Evolutionary conservation across 2,888 invertebrate genomes (phyloP), one percentile per base, ranked within the genome.

Genomic region (Diaphora mendica): DNA sequence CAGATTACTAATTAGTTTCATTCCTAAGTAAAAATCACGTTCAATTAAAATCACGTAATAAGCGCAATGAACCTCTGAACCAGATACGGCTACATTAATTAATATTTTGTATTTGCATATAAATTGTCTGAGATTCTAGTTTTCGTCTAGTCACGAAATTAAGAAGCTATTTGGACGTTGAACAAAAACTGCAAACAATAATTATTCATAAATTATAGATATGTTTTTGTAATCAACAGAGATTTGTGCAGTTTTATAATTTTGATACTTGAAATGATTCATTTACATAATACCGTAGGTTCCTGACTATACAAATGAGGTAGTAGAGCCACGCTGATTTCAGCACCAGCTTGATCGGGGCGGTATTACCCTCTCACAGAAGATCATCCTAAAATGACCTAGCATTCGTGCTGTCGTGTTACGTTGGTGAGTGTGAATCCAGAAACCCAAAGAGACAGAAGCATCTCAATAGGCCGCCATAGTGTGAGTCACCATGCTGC

Each of bases 91-190:
- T 77, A 74, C 64, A 77, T 79, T 80, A 83, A 83, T 82, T 79
- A 82, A 79, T 77, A 80, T 74, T 82, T 78, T 75, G 44, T 73
- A 83, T 83, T 83, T 82, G 76, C 83, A 83, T 83, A 79, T 80
- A 83, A 82, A 83, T 83, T 82, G 80, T 73, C 72, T 75, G 67
- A 74, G 77, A 71, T 77, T 74, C 68, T 76, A 74, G 72, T 74
- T 72, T 69, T 23, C 73, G 73, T 78, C 77, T 83, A 80, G 83
- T 79, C 83, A 82, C 77, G 80, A 83, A 83, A 82, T 82, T 79
- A 83, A 62, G 78, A 75, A 83, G 77, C 78, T 71, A 77, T 80
- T 78, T 83, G 77, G 73, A 42, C 48, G 68, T 76, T 72, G 74
- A 35, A 74, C 74, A 79, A 79, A 81, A 81, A 79, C 64, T 64